Base-by-base conservation (phyloP, 1,140 invertebrate genomes). In the Microplitis demolitor region DNA sequence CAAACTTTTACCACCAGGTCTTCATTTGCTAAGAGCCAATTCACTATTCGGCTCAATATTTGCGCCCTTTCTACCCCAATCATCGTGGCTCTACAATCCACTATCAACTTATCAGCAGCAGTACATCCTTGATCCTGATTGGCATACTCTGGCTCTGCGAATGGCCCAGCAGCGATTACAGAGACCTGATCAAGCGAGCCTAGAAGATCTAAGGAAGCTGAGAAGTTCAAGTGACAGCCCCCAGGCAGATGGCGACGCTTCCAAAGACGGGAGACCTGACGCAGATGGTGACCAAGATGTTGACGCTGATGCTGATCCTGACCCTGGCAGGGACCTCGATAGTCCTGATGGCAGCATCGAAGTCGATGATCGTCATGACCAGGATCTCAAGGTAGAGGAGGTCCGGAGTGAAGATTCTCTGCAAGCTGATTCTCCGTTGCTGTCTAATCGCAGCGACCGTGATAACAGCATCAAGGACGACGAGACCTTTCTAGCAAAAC, bases 1-100 rank as follows among this genome's bases (percentile, higher is more conserved):
- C n/a, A n/a, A 24, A 31, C 14, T 75, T 71, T 70, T 72, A 13
- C 51, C 66, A 67, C 58, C 76, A 87, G 86, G 85, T 80, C 82
- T 87, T 77, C 83, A 87, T 76, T 79, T 87, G 64, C 76, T 87
- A 60, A 81, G 85, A 66, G 84, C 86, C 1, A 83, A 83, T 72
- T 85, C 86, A 1, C 73, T 87, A 4, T 87, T 87, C 37, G 84
- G 84, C 3, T 87, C 86, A 68, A 85, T 87, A 79, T 87, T 87
- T 62, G 86, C 85, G 0, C 86, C 86, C 6, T 73, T 87, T 24
- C 69, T 87, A 39, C 86, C 86, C 3, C 85, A 84, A 45, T 85
- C 84, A 1, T 85, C 84, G 0, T 87, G 85, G 85, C 75, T 87
- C 4, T 86, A 86, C 73, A 87, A 86, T 53, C 85, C 85, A 0